Evolutionary conservation across 2,888 invertebrate species (phyloP), one percentile per base, ranked within the genome.

Genomic region (Chrysolina americana): DNA sequence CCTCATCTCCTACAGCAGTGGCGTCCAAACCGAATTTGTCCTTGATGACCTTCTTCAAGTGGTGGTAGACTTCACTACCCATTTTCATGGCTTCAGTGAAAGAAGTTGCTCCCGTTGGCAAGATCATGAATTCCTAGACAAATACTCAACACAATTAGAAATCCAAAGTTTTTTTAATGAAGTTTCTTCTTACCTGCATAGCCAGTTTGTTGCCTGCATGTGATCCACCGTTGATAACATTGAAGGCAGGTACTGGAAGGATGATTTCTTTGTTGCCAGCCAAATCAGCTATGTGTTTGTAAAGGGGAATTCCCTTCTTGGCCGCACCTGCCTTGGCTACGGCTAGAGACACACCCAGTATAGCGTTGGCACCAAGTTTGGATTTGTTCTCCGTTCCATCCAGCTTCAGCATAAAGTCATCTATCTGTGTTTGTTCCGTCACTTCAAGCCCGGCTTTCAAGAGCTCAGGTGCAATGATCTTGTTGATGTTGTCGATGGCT

Each of bases 31-130:
- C 99, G 85, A 95, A 95, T 89, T 97, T 97, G 85, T 94, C 93
- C 90, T 99, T 97, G 89, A 99, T 99, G 80, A 98, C 98, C 88
- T 98, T 98, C 89, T 98, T 93, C 87, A 99, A 92, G 86, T 98
- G 97, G 86, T 99, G 99, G 88, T 99, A 99, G 1, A 96, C 94
- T 89, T 99, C 99, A 44, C 95, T 93, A 63, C 99, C 99, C 94
- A 99, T 99, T 86, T 95, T 95, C 98, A 99, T 98, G 44, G 99
- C 99, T 88, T 99, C 98, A 53, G 94, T 95, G 90, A 99, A 99
- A 80, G 93, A 93, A 17, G 91, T 84, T 10, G 99, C 99, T 75
- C 99, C 98, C 87, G 95, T 91, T 87, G 87, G 84, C 56, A 87
- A 79, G 76, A 88, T 86, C 87, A 88, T 87, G 77, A 88, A 88